Base-by-base conservation (phyloP, 2,888 invertebrate genomes). In the Mycalesis mineus region DNA sequence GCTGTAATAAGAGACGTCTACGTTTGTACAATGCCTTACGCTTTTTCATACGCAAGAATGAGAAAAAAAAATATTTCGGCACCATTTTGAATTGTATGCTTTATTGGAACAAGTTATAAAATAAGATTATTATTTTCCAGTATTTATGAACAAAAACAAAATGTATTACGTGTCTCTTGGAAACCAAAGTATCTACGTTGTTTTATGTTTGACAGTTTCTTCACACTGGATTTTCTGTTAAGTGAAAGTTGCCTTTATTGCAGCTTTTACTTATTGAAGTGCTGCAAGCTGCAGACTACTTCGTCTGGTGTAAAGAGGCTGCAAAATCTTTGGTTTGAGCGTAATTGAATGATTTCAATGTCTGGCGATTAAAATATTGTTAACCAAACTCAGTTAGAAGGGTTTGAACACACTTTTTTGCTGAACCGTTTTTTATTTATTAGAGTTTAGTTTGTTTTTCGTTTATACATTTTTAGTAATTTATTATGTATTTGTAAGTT, bases 171-270 rank as follows among this genome's bases (percentile, higher is more conserved):
- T 80, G 74, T 82, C 70, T 71, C 76, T 74, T 78, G 75, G 73
- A 78, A 79, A 83, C 77, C 78, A 80, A 83, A 79, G 77, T 77
- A 74, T 76, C 73, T 68, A 71, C 60, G 39, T 66, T 75, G 68
- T 67, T 63, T 78, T 71, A 73, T 69, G 63, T 73, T 70, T 73
- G 72, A 2, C 22, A 22, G 22, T 22, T 5, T 22, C 22, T 22
- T 22, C 22, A 22, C 22, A 22, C 22, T 22, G 2, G 22, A 2
- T 2, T 22, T 22, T 22, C 22, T 22, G 5, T 22, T 22, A 22
- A 5, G 22, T 22, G n/a, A n/a, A n/a, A n/a, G n/a, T n/a, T n/a
- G n/a, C n/a, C n/a, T n/a, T n/a, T n/a, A n/a, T n/a, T n/a, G n/a
- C n/a, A n/a, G n/a, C n/a, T n/a, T n/a, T n/a, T n/a, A n/a, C n/a